phyloP scores from a whole-genome alignment of 2,113 vertebrate species.

The Leptocoma aspasia region DNA sequence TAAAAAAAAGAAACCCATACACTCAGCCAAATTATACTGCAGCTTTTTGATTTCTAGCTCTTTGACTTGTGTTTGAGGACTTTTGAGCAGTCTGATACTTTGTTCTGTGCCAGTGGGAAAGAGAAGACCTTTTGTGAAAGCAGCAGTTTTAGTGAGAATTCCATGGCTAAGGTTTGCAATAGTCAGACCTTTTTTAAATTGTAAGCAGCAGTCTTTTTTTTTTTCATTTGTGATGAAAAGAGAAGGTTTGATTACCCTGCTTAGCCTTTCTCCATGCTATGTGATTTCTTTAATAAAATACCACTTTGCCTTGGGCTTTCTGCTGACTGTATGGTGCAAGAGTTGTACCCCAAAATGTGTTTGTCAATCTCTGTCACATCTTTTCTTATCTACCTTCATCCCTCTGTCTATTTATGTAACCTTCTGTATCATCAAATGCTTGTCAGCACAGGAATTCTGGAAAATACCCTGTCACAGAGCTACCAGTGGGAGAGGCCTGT shows the following conservation, averaged over 20 bases:
- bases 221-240: neutral
- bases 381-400: neutral
- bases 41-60: neutral
- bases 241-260: neutral
- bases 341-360: neutral
- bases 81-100: neutral
- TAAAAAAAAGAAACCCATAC: fast-evolving
- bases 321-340: neutral
- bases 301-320: neutral
- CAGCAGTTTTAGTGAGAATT: neutral
- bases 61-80: neutral
- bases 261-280: neutral
- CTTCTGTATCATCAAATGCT: neutral
- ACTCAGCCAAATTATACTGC: neutral
- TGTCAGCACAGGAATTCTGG: neutral
- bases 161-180: neutral
- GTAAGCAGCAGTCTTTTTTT: neutral
- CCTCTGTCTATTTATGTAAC: neutral
- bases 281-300: neutral
- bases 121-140: neutral
- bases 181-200: neutral
- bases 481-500: too few relatives aligned
- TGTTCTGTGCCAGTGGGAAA: neutral
- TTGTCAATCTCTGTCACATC: neutral
- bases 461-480: neutral